These are phyloP conservation scores for Epinotia ramella DNA, from an alignment of 2,888 invertebrate genomes.

Conservation along the genomic window DNA sequence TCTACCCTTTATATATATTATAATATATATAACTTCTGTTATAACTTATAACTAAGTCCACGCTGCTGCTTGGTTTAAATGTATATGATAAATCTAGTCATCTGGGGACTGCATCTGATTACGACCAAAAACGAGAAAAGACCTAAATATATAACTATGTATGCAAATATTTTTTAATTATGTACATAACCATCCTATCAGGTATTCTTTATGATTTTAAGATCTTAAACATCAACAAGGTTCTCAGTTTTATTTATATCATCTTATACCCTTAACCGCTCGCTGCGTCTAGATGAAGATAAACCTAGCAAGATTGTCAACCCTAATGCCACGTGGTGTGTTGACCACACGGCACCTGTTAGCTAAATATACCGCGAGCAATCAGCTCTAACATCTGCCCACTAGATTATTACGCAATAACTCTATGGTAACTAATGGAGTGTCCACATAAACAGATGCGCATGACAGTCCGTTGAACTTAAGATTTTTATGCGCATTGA, in stretches of 20 bases:
- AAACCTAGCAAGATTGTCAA: conserved; percentile 49
- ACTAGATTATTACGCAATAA: conserved; percentile 80
- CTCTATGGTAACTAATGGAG: conserved; percentile 71
- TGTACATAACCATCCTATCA: background rate
- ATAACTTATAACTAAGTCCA: too few species aligned
- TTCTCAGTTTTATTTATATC: background rate
- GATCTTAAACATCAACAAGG: background rate
- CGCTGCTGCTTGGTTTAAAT: too few species aligned
- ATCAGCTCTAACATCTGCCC: conserved; percentile 80
- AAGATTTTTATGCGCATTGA: conserved; percentile 62
- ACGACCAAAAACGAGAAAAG: background rate
- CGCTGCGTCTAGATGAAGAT: background rate
- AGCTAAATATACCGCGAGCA: conserved; percentile 76
- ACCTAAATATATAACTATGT: too few species aligned
- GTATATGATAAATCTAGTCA: too few species aligned
- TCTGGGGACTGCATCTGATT: too few species aligned
- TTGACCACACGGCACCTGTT: conserved; percentile 71
- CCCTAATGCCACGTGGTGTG: conserved; percentile 74
- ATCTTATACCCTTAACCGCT: background rate
- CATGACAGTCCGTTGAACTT: conserved; percentile 67
- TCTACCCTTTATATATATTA: too few species aligned
- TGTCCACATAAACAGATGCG: conserved; percentile 75
- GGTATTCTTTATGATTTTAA: background rate
- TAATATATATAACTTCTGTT: too few species aligned
- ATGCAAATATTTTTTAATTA: background rate